phyloP scores from a whole-genome alignment of 2,888 invertebrate species.

The Saturnia japonica region DNA sequence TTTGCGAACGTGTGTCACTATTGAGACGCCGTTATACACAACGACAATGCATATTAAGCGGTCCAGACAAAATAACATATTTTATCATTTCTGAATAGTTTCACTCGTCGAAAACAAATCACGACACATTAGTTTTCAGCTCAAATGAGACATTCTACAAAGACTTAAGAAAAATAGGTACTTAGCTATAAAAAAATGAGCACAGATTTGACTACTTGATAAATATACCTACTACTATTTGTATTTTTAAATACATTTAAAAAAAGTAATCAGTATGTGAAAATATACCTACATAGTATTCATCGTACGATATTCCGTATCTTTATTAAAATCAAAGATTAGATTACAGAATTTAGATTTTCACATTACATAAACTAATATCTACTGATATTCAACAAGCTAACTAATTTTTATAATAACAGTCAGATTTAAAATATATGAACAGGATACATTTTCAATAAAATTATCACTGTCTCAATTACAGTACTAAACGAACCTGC shows the following conservation, averaged over 20 bases:
- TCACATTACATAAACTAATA: neutral
- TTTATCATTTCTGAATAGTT: conserved; percentile 60
- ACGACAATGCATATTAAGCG: conserved; percentile 54
- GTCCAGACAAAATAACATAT: conserved; percentile 49
- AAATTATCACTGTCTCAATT: neutral
- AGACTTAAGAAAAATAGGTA: conserved; percentile 27
- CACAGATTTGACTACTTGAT: neutral
- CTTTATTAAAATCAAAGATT: neutral
- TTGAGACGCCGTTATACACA: conserved; percentile 51
- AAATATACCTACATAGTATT: neutral
- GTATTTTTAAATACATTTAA: no score
- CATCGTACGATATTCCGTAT: neutral
- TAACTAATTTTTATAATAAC: neutral
- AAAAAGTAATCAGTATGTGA: no score
- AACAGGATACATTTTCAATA: neutral
- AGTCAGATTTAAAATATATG: neutral
- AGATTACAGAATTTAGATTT: neutral
- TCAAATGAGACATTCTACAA: conserved; percentile 41
- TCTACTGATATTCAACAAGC: neutral
- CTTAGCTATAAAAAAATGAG: neutral
- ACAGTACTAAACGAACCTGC: neutral
- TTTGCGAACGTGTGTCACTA: conserved; percentile 56
- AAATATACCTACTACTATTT: no score
- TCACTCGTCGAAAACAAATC: conserved; percentile 50
- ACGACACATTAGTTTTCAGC: conserved; percentile 51